Conservation (phyloP, 2,113 vertebrate genomes). For the Grallaria varia region DNA sequence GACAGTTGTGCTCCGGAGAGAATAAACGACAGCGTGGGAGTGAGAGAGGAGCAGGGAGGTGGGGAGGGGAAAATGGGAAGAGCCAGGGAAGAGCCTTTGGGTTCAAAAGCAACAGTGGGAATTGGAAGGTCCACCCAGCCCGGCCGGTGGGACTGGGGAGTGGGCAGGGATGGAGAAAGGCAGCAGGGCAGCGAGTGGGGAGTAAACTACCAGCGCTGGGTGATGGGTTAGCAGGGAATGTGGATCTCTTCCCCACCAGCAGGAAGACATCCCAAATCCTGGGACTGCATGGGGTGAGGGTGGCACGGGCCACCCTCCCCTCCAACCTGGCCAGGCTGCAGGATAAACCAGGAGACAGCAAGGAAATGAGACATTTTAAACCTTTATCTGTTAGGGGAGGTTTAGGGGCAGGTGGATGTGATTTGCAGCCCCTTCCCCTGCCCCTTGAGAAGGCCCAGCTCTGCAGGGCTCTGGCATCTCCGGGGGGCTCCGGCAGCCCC, state of each 20-base stretch:
- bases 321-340: background rate
- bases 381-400: background rate
- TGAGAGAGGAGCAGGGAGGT: background rate
- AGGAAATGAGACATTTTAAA: background rate
- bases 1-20: slow-evolving; percentile 16
- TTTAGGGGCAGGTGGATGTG: background rate
- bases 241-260: background rate
- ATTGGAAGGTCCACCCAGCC: background rate
- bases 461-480: background rate
- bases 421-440: background rate
- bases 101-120: background rate
- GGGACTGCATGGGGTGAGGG: accelerated
- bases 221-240: background rate
- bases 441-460: background rate
- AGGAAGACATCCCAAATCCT: background rate
- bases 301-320: background rate
- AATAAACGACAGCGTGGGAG: slow-evolving; percentile 42
- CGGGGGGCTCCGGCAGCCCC: background rate
- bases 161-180: background rate
- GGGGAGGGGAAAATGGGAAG: background rate
- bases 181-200: background rate
- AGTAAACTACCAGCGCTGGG: background rate
- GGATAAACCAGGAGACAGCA: background rate
- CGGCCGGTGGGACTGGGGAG: accelerated
- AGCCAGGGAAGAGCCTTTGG: background rate